Evolutionary conservation across 2,113 vertebrate genomes (phyloP), one percentile per base, ranked within the genome.

Genomic region (Cinclus cinclus): DNA sequence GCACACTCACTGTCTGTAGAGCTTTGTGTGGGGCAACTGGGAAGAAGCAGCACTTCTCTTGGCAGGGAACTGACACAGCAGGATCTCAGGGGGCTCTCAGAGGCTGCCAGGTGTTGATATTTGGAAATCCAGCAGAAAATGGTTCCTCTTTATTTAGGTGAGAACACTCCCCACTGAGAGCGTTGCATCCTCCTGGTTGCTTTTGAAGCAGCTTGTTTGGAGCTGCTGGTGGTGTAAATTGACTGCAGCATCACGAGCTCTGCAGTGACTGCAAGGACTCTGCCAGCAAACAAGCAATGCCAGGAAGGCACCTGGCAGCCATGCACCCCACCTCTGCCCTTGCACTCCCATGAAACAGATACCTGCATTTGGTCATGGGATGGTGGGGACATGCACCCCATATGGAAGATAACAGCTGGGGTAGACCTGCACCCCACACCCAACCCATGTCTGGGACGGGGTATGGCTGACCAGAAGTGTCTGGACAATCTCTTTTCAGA

Each of bases 191-290:
- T 89, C 41, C 37, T n/a, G 56, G n/a, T 21, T 71, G 68, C 60
- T 91, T 94, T 89, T 78, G 94, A 94, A 93, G 89, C 70, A 64
- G 20, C 59, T 74, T 35, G 53, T 62, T 89, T 44, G 85, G 70
- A 79, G 65, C 70, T 35, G 27, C n/a, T 50, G 83, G 7, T 74
- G 86, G 69, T 94, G 73, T 77, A 87, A 94, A 93, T 67, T 62
- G 85, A 20, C 58, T 80, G 55, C 1, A 0, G 86, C 30, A 22
- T 21, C 33, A 13, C 1, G 2, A 70, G 52, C 70, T 75, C 80
- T 63, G 62, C 25, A 41, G 6, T 1, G 42, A 13, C 50, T 47
- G 44, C 44, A 20, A 31, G 46, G 18, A 20, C 44, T 80, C 39
- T 70, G 64, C 41, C 69, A 22, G 39, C 59, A 47, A 77, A 49